These are phyloP conservation scores for Pasiphila rectangulata DNA, from an alignment of 2,888 invertebrate genomes.

Conservation along the genomic window DNA sequence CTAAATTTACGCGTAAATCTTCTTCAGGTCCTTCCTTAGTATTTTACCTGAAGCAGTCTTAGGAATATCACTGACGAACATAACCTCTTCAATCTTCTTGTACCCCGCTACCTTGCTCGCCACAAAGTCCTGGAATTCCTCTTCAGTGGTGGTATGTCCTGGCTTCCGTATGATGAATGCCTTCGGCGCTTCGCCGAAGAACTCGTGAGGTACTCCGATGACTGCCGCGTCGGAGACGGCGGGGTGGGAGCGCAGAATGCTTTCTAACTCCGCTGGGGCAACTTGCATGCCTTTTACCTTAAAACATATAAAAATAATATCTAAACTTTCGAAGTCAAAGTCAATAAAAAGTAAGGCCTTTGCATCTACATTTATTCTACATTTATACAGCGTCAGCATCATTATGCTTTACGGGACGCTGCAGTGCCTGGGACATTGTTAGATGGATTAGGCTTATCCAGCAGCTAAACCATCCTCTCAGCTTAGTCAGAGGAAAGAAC, in stretches of 20 bases:
- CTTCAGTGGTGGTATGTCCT: constrained; percentile 64
- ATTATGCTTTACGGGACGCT: too few species aligned
- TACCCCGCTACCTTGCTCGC: constrained; percentile 87
- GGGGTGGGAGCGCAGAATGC: constrained; percentile 86
- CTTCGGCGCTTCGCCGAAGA: constrained; percentile 88
- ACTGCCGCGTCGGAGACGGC: constrained; percentile 92
- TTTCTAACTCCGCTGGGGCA: constrained; percentile 94
- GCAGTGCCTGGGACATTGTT: too few species aligned
- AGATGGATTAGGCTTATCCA: too few species aligned
- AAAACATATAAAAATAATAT: constrained; percentile 1
- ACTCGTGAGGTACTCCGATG: constrained; percentile 87
- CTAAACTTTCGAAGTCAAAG: too few species aligned
- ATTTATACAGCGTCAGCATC: too few species aligned
- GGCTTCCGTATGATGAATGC: constrained; percentile 86
- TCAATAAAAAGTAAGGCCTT: too few species aligned
- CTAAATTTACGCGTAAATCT: constrained; percentile 65
- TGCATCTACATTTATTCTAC: too few species aligned
- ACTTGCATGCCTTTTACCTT: constrained; percentile 88
- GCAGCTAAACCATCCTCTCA: too few species aligned
- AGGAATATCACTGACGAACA: constrained; percentile 85
- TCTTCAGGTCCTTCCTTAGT: constrained; percentile 83
- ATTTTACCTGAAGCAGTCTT: constrained; percentile 91
- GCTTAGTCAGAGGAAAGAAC: too few species aligned
- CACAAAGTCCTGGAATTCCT: constrained; percentile 77
- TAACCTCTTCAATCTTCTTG: constrained; percentile 86